Evolutionary conservation across 1,140 invertebrate species (phyloP), one percentile per base, ranked within the genome.

Genomic region (Pomacea maculata): DNA sequence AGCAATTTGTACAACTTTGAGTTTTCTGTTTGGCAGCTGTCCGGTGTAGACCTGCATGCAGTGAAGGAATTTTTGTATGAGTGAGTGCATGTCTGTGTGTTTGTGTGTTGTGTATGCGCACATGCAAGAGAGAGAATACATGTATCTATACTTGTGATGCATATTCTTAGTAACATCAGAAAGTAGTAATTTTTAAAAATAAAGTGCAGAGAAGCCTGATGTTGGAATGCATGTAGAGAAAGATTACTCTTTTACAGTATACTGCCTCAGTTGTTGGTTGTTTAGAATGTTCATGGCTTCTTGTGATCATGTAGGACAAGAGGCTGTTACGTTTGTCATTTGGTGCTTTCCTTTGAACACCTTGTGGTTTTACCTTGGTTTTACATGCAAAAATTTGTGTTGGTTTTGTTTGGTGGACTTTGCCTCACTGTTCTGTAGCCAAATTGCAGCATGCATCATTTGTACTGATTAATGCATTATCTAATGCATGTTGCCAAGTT

Each of bases 1-100:
- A 34, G 64, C 61, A 17, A 45, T 17, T 78, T 82, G 52, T 9
- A 70, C 78, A 78, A 67, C 76, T 65, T 75, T 77, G 25, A 21
- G 14, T 71, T 70, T 78, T 71, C 12, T 78, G 54, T 45, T 78
- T 17, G 45, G 45, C 29, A 29, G 17, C 63, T 57, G 65, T 45
- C 54, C 21, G 67, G 11, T 63, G 10, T 19, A 17, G 61, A 29
- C 67, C 45, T 54, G 65, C 57, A 74, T 78, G 63, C 25, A 15
- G 61, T 25, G 25, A 57, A 19, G 64, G 19, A 9, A 29, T 15
- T 73, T 29, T 75, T 55, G 29, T 65, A 63, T 78, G n/a, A 19
- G 29, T 57, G 61, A 25, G 68, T 75, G 52, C n/a, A 61, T 72
- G 68, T 71, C 34, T 76, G 63, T 29, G 52, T 68, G 72, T 61